These are phyloP conservation scores for Pteromalus puparum DNA, from an alignment of 1,140 invertebrate genomes.

Conservation along the genomic window DNA sequence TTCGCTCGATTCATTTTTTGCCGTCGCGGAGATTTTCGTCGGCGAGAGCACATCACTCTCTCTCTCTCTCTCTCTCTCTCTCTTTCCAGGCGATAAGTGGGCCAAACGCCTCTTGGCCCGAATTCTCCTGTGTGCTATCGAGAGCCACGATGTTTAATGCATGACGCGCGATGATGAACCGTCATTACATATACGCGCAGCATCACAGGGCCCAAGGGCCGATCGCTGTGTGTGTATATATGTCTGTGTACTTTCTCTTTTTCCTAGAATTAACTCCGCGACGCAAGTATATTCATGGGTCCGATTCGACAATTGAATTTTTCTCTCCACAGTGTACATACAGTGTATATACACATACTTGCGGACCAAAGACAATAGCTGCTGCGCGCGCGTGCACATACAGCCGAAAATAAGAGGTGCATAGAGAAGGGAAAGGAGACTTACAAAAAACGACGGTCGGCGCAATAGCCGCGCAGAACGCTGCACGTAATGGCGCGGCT, in stretches of 20 bases:
- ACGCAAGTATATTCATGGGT: not conserved
- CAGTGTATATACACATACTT: too few relatives aligned
- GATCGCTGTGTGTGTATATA: not conserved
- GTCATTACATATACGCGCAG: conserved; percentile 1
- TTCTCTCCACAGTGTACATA: too few relatives aligned
- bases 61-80: not conserved
- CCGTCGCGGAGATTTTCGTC: not conserved
- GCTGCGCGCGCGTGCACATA: too few relatives aligned
- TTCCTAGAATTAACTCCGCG: conserved; percentile 24
- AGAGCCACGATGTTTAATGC: conserved; percentile 5
- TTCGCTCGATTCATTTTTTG: not conserved
- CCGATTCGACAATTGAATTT: not conserved
- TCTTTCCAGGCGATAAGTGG: not conserved
- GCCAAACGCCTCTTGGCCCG: conserved; percentile 40
- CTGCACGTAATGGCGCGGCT: not conserved
- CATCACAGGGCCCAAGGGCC: conserved; percentile 4
- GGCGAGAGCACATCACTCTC: not conserved
- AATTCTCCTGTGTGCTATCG: not conserved
- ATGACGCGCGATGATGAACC: conserved; percentile 25
- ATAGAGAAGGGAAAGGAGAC: not conserved
- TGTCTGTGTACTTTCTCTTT: conserved; percentile 42
- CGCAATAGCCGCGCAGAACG: not conserved
- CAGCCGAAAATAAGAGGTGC: not conserved
- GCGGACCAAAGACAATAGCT: too few relatives aligned
- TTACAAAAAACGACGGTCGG: not conserved